Evolutionary conservation across 2,797 vertebrate species (phyloP).

Genomic region (Sebastes taczanowskii): DNA sequence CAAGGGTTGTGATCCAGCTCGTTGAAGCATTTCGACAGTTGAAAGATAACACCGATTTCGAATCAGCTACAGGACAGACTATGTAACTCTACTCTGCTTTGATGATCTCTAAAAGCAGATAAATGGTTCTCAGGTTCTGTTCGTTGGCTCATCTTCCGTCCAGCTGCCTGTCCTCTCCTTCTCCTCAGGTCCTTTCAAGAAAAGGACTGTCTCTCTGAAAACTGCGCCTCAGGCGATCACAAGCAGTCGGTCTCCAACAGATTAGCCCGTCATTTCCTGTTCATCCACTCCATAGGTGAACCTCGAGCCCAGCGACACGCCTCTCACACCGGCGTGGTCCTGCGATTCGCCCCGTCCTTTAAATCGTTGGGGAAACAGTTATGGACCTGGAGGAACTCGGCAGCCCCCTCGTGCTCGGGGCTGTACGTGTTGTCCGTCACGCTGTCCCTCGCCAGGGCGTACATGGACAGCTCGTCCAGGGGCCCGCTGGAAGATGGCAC

Average conservation of each 20-base stretch:
- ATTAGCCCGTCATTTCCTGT: background rate
- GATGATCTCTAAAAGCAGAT: slow-evolving; percentile 46
- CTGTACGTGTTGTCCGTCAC: slow-evolving; percentile 91
- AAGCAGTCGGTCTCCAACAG: slow-evolving; percentile 5
- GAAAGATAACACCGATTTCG: slow-evolving; percentile 34
- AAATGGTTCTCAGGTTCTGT: slow-evolving; percentile 10
- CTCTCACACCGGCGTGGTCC: slow-evolving; percentile 94
- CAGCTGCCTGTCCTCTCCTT: background rate
- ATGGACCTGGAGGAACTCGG: slow-evolving; percentile 94
- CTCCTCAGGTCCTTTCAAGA: slow-evolving; percentile 15
- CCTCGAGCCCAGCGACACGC: background rate
- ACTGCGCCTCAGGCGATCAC: slow-evolving; percentile 1
- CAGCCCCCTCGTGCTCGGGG: slow-evolving; percentile 90
- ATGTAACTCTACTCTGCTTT: slow-evolving; percentile 43
- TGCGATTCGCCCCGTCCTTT: slow-evolving; percentile 93
- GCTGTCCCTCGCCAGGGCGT: slow-evolving; percentile 92
- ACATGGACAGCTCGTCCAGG: slow-evolving; percentile 96
- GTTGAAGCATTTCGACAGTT: slow-evolving; percentile 30
- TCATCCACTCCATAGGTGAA: background rate
- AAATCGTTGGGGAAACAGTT: slow-evolving; percentile 97
- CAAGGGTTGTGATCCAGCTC: slow-evolving; percentile 22
- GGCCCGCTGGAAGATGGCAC: slow-evolving; percentile 83
- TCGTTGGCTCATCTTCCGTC: slow-evolving; percentile 23
- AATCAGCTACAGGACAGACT: slow-evolving; percentile 59
- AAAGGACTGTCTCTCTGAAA: slow-evolving; percentile 4